phyloP scores from a whole-genome alignment of 2,113 vertebrate genomes.

The Mellivora capensis region DNA sequence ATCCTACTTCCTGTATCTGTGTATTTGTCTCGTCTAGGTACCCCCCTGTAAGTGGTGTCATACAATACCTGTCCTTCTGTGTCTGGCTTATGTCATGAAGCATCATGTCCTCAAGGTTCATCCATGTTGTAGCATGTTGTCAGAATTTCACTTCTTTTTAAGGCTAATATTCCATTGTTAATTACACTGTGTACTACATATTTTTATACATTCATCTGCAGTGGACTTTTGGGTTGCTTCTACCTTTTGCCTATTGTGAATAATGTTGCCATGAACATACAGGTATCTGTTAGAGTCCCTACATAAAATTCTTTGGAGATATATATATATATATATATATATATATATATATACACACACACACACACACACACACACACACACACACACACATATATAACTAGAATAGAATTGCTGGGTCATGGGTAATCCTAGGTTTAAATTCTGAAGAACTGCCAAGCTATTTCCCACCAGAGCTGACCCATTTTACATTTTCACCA shows the following conservation, averaged over 20 bases:
- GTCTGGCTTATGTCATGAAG: neutral
- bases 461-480: neutral
- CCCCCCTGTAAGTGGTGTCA: neutral
- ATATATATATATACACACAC: neutral
- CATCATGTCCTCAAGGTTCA: neutral
- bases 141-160: neutral
- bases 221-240: neutral
- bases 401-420: neutral
- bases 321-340: too few relatives aligned
- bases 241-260: neutral
- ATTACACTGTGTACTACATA: neutral
- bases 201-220: neutral
- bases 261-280: neutral
- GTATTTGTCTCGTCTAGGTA: neutral
- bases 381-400: neutral
- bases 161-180: neutral
- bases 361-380: neutral
- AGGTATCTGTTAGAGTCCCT: neutral
- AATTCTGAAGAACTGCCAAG: neutral
- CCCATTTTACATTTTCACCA: neutral
- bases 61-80: neutral
- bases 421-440: neutral
- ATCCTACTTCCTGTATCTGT: neutral
- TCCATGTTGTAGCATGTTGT: neutral
- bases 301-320: neutral